phyloP scores from a whole-genome alignment of 2,797 vertebrate genomes.

The Podarcis lilfordi region DNA sequence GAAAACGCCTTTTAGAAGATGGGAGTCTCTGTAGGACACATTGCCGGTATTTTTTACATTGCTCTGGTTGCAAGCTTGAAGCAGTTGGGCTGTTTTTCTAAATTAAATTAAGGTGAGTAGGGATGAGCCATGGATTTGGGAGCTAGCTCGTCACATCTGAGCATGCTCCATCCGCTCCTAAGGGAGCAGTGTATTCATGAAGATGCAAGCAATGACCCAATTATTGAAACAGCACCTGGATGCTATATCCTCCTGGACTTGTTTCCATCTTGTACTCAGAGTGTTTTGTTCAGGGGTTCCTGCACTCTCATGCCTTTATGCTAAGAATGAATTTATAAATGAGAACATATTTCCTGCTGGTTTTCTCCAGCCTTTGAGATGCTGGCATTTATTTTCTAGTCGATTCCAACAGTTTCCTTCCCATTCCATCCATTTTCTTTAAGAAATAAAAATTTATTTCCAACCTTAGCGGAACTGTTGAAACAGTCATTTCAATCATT shows the following conservation, averaged over 20 bases:
- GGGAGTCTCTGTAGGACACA: constrained; percentile 60
- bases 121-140: constrained; percentile 69
- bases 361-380: constrained; percentile 63
- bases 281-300: constrained; percentile 55
- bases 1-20: constrained; percentile 40
- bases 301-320: constrained; percentile 49
- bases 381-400: constrained; percentile 61
- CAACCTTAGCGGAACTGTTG: background rate
- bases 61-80: constrained; percentile 59
- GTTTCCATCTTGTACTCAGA: constrained; percentile 45
- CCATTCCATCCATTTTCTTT: constrained; percentile 38
- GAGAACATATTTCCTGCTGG: constrained; percentile 62
- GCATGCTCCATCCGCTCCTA: constrained; percentile 67
- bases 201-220: constrained; percentile 71
- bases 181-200: constrained; percentile 63
- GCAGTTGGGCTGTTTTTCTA: constrained; percentile 57
- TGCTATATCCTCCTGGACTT: constrained; percentile 53
- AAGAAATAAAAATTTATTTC: background rate
- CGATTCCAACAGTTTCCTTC: constrained; percentile 62
- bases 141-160: constrained; percentile 51
- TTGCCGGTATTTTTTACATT: constrained; percentile 54
- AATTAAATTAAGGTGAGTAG: constrained; percentile 71
- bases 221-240: constrained; percentile 72
- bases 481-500: background rate
- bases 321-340: constrained; percentile 57